Evolutionary conservation across 1,140 invertebrate species (phyloP), one percentile per base, ranked within the genome.

Genomic region (Penaeus indicus): DNA sequence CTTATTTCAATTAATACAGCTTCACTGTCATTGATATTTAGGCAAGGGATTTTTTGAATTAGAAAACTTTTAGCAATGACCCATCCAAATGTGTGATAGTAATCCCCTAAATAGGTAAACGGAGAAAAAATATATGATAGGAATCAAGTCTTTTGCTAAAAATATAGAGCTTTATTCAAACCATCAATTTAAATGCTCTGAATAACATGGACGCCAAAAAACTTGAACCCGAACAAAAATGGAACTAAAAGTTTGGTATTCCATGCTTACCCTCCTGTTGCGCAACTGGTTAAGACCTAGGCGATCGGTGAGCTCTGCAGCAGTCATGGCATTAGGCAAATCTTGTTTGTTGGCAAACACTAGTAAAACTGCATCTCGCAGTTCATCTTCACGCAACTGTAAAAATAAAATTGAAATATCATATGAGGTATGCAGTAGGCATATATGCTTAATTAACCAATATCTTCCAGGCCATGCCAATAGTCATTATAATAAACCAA

Each of bases 291-390:
- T 97, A 92, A 99, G 95, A 79, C 97, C 98, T 92, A 99, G 94
- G 95, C 98, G 98, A 93, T 99, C 98, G 90, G 98, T 99, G 90
- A 99, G 96, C 95, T 99, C 98, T 83, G 97, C 97, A 91, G 97
- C 97, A 92, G 96, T 97, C 98, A 99, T 99, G 91, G 99, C 98
- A 94, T 99, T 99, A 91, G 99, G 98, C 93, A 99, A 95, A 96
- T 99, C 98, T 95, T 99, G 98, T 96, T 99, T 99, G 94, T 99
- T 99, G 92, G 98, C 98, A 94, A 99, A 99, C 93, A 99, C 97
- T 91, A 99, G 94, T 91, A 99, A 95, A 91, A 98, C 97, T 91
- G 98, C 97, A 95, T 99, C 98, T 94, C 97, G 95, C 90, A 99
- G 95, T 94, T 99, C 98, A 93, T 99, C 98, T 94, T 99, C 97